Evolutionary conservation across 2,113 vertebrate genomes (phyloP).

Genomic region (Spea bombifrons): DNA sequence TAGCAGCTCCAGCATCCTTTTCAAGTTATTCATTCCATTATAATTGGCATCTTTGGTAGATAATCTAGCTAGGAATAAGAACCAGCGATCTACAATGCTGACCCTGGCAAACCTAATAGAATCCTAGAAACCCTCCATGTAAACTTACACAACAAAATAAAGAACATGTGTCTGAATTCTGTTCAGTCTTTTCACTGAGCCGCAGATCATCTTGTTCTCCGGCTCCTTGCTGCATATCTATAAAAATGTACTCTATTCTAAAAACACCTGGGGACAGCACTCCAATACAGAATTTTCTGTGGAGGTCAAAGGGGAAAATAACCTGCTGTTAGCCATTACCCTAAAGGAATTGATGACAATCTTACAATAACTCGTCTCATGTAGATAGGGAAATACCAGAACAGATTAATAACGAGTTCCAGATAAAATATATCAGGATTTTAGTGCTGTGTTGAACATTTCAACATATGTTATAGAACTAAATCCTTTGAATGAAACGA

Average conservation of each 20-base stretch:
- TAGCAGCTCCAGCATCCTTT: no score
- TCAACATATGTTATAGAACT: slow-evolving; percentile 2
- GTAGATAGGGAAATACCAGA: slow-evolving; percentile 46
- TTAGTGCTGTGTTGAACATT: slow-evolving; percentile 27
- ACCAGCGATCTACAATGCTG: slow-evolving; percentile 14
- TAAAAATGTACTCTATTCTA: slow-evolving; percentile 32
- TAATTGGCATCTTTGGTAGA: slow-evolving; percentile 2
- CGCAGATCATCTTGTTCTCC: slow-evolving; percentile 22
- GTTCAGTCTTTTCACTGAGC: slow-evolving; percentile 42
- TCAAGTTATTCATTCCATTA: no score
- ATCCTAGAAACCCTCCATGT: slow-evolving; percentile 43
- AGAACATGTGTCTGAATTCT: slow-evolving; percentile 40
- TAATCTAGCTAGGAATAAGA: slow-evolving; percentile 14
- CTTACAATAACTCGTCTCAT: slow-evolving; percentile 46
- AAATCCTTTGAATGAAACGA: neutral
- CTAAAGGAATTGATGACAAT: slow-evolving; percentile 46
- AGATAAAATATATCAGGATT: slow-evolving; percentile 23
- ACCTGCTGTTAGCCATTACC: slow-evolving; percentile 47
- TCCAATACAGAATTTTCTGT: slow-evolving; percentile 39
- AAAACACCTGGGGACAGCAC: slow-evolving; percentile 44
- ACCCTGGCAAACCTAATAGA: slow-evolving; percentile 41
- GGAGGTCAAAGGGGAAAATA: slow-evolving; percentile 40
- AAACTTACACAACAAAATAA: slow-evolving; percentile 46
- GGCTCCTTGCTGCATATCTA: slow-evolving; percentile 45
- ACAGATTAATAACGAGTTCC: slow-evolving; percentile 42